Percentiles rank a stretch among this genome's conserved stretches.
Conservation (phyloP, 2,113 vertebrate genomes). For the Baryphthengus martii region DNA sequence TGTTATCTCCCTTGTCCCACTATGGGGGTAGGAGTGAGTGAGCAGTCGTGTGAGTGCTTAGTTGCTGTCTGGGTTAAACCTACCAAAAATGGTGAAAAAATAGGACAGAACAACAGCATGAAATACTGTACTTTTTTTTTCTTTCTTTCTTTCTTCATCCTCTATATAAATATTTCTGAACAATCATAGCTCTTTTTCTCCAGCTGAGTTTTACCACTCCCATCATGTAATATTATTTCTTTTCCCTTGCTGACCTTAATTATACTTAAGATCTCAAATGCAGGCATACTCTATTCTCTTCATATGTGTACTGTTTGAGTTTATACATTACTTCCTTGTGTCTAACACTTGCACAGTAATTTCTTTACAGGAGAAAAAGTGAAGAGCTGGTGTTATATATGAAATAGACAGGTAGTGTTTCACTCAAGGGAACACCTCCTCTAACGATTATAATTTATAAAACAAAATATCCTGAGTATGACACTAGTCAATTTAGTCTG, state of each 20-base stretch:
- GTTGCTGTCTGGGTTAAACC: background rate
- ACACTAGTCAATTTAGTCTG: constrained; percentile 75
- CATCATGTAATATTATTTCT: background rate
- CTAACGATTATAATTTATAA: constrained; percentile 73
- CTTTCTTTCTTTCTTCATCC: background rate
- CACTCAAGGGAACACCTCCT: constrained; percentile 59
- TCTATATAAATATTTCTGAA: background rate
- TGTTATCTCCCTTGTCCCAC: background rate
- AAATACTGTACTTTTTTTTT: background rate
- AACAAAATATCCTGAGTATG: constrained; percentile 75
- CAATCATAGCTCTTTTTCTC: background rate
- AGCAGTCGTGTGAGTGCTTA: background rate
- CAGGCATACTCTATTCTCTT: background rate
- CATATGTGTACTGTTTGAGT: background rate
- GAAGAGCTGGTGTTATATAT: background rate
- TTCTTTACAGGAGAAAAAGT: background rate
- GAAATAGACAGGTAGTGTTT: constrained; percentile 59
- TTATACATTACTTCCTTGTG: background rate
- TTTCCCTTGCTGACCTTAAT: background rate
- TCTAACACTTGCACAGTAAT: background rate
- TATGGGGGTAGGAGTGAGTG: rapidly evolving
- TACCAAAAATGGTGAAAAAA: background rate
- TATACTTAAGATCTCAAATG: background rate
- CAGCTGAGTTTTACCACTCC: background rate
- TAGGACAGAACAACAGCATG: background rate